A percentile compares a stretch with the other conserved stretches of the same genome.
Evolutionary conservation across 2,888 invertebrate genomes (phyloP).

Genomic region (Drosophila mercatorum): DNA sequence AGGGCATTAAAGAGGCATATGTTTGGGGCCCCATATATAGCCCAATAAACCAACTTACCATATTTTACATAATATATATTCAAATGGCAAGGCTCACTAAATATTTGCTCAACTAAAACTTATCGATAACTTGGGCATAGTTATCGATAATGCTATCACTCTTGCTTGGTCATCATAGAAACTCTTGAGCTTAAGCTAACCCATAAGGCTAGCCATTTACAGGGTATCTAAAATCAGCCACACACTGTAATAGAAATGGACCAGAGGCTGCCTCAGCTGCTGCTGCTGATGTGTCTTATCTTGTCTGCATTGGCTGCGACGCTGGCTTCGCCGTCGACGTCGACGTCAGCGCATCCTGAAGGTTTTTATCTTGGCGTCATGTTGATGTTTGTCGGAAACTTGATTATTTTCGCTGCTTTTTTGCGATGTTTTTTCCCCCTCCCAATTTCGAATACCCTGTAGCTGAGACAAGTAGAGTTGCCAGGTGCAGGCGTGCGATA

Average conservation of each 20-base stretch:
- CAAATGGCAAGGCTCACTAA: not conserved
- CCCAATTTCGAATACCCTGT: slow-evolving; percentile 12
- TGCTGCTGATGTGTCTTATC: slow-evolving; percentile 75
- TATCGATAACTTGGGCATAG: not conserved
- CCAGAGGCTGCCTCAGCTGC: slow-evolving; percentile 40
- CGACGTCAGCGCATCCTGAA: slow-evolving; percentile 70
- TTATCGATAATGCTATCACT: not conserved
- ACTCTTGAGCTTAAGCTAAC: not conserved
- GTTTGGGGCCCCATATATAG: not conserved
- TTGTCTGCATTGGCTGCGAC: slow-evolving; percentile 67
- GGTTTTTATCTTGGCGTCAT: slow-evolving; percentile 81
- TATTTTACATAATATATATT: not conserved
- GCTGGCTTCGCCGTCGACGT: slow-evolving; percentile 27
- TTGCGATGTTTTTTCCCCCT: slow-evolving; percentile 12
- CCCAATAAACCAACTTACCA: not conserved
- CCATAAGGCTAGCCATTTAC: not conserved
- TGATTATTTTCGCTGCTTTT: slow-evolving; percentile 74
- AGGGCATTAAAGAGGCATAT: not conserved
- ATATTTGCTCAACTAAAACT: not conserved
- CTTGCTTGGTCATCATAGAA: not conserved
- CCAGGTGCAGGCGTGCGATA: too few species aligned
- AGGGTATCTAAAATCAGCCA: slow-evolving; percentile 49
- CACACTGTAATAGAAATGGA: slow-evolving; percentile 62
- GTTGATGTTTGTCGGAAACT: slow-evolving; percentile 81
- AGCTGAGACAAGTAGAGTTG: not conserved